A percentile compares a stretch with the other conserved stretches of the same genome.
These are phyloP conservation scores for Cepaea hortensis DNA, from an alignment of 2,888 invertebrate genomes.

Conservation along the genomic window DNA sequence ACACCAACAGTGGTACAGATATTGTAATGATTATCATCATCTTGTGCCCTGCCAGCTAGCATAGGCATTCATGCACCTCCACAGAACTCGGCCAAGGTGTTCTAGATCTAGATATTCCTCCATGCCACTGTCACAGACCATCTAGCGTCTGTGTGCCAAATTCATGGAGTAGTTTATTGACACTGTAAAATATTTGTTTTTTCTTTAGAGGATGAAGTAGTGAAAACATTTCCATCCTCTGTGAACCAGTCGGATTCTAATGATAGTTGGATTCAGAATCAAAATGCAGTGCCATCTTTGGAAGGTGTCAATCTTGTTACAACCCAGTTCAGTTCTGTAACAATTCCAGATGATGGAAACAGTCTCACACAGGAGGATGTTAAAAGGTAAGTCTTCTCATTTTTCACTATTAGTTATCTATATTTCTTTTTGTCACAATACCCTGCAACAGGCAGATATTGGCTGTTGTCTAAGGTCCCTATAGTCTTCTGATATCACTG, in stretches of 20 bases:
- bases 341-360: background rate
- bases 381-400: constrained; percentile 6
- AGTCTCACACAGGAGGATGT: constrained; percentile 1
- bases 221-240: constrained; percentile 21
- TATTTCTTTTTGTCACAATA: background rate
- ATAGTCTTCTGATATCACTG: no score
- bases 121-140: no score
- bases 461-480: no score
- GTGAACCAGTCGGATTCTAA: constrained; percentile 19
- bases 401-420: background rate
- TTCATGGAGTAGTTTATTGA: background rate
- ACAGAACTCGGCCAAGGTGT: no score
- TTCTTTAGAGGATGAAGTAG: constrained; percentile 18
- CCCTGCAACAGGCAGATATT: no score
- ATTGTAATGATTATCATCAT: no score
- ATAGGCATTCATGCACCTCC: no score
- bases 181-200: background rate
- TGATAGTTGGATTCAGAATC: constrained; percentile 17
- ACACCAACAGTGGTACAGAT: no score
- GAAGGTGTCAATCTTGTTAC: background rate
- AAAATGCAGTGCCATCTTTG: background rate
- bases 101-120: no score
- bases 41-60: no score
- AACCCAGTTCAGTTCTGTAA: background rate
- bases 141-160: no score